phyloP scores from a whole-genome alignment of 1,140 invertebrate genomes.

The Eubasilissa regina region DNA sequence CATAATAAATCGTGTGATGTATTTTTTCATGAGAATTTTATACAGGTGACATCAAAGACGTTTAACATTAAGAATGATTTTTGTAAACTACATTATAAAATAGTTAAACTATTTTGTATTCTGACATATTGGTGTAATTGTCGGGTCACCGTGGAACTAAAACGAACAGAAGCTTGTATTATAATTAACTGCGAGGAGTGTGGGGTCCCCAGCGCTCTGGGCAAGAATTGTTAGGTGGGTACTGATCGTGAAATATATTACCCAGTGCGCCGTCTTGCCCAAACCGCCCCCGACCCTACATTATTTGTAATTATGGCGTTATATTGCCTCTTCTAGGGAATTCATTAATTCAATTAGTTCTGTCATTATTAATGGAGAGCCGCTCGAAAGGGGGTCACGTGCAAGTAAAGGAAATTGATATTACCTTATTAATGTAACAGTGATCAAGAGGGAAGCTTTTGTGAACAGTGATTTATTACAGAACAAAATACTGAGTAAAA shows the following conservation, averaged over 20 bases:
- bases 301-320: constrained; percentile 34
- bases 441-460: neutral
- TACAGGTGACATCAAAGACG: too few relatives aligned
- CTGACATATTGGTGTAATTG: constrained; percentile 11
- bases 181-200: constrained; percentile 31
- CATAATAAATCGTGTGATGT: too few relatives aligned
- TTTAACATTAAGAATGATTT: too few relatives aligned
- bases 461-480: too few relatives aligned
- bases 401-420: constrained; percentile 23
- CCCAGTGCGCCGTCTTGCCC: constrained; percentile 32
- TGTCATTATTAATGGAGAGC: constrained; percentile 23
- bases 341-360: constrained; percentile 29
- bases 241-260: constrained; percentile 33
- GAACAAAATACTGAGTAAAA: too few relatives aligned
- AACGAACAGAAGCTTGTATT: constrained; percentile 14
- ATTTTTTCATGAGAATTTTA: neutral
- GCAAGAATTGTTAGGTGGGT: constrained; percentile 10
- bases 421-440: neutral
- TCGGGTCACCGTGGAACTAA: constrained; percentile 15
- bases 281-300: constrained; percentile 12
- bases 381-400: neutral
- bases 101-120: too few relatives aligned
- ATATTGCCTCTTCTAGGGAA: constrained; percentile 28
- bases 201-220: constrained; percentile 2
- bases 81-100: too few relatives aligned